These are phyloP conservation scores for Epinotia nisella DNA, from an alignment of 2,888 invertebrate species.

Conservation along the genomic window DNA sequence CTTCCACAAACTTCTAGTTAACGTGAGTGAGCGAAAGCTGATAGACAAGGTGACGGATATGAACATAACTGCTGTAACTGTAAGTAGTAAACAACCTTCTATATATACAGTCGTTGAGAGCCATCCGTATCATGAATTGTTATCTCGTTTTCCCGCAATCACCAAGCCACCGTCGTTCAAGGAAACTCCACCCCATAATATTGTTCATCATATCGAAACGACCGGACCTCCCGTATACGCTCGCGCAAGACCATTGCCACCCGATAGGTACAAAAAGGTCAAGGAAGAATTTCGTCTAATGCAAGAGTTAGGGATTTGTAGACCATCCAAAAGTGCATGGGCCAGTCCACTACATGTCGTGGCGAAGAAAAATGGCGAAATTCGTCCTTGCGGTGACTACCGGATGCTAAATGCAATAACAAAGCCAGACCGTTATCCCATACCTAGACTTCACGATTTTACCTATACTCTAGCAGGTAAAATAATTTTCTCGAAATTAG, in stretches of 20 bases:
- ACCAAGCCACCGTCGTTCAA: not conserved
- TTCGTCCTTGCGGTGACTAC: too few relatives aligned
- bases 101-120: not conserved
- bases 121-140: not conserved
- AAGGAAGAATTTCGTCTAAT: too few relatives aligned
- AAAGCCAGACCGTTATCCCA: slow-evolving; percentile 58
- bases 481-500: slow-evolving; percentile 8
- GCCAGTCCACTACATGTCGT: too few relatives aligned
- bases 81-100: not conserved
- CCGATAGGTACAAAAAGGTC: not conserved
- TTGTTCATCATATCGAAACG: slow-evolving; percentile 4
- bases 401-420: too few relatives aligned
- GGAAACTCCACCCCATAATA: not conserved
- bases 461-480: slow-evolving; percentile 42
- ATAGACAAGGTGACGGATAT: not conserved
- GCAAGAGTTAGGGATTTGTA: too few relatives aligned
- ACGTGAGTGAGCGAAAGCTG: slow-evolving; percentile 8
- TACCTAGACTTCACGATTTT: slow-evolving; percentile 52
- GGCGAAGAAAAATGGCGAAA: too few relatives aligned
- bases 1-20: slow-evolving; percentile 34
- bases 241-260: slow-evolving; percentile 1
- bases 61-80: not conserved
- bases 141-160: not conserved
- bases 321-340: too few relatives aligned
- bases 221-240: slow-evolving; percentile 3